Evolutionary conservation across 1,140 invertebrate genomes (phyloP), one percentile per base, ranked within the genome.

Genomic region (Macrocentrus cingulum): DNA sequence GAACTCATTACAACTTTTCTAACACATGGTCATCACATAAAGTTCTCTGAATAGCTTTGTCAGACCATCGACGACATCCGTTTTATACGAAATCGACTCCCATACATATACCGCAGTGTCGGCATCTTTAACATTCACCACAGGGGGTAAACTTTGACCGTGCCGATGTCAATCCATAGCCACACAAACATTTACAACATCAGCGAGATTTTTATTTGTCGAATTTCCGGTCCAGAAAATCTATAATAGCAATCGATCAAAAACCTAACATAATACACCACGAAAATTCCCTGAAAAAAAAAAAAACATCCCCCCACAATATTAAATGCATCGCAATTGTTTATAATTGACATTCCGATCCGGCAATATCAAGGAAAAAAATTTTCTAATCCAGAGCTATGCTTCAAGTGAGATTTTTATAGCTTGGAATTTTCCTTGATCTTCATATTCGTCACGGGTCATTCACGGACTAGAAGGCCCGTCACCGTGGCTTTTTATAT

Each of bases 111-210:
- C 59, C 56, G 52, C 39, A 15, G 9, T 3, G 71, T 66, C 67
- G 70, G 62, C 66, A 46, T 69, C 65, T 75, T 68, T 66, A 61
- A 60, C 49, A 29, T 44, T 59, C 64, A 16, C 72, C 36, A 53
- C 71, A 29, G 72, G 72, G 64, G 66, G 57, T 42, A 45, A 66
- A 59, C 66, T 63, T 73, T 70, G 66, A 70, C 62, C 39, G 15
- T 56, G 60, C 71, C 72, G 71, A 69, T 71, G 72, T 72, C 72
- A 72, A 69, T 73, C 63, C 62, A 11, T 2, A 18, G 9, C 16
- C 13, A n/a, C 2, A 29, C 25, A 29, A 4, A 15, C 13, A 32
- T 49, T 34, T 19, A 19, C 7, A 36, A 16, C 29, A 2, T 4
- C 18, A 51, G 13, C 15, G 9, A 36, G 25, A 20, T 1, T 11